Percentiles rank a stretch among this genome's conserved stretches.
Evolutionary conservation across 2,888 invertebrate species (phyloP).

Genomic region (Bugulina stolonifera): DNA sequence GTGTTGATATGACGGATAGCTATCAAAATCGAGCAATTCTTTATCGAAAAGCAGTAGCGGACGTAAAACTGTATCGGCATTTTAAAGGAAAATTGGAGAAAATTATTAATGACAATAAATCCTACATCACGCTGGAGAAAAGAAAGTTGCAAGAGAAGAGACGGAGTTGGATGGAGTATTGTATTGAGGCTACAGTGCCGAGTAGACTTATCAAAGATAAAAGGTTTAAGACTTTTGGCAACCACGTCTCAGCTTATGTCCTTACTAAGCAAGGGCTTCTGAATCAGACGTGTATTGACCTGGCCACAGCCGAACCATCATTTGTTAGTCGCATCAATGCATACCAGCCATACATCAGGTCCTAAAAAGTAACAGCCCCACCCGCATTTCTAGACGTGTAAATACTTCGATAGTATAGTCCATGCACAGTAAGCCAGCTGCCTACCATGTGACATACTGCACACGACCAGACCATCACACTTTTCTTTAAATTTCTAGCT

Average conservation of each 20-base stretch:
- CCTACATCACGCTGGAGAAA: background rate
- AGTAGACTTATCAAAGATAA: background rate
- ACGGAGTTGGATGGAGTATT: background rate
- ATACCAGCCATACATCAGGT: no score
- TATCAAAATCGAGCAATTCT: background rate
- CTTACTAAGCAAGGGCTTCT: background rate
- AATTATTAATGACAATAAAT: background rate
- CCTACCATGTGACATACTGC: no score
- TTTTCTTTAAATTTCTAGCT: no score
- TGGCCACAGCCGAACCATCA: background rate
- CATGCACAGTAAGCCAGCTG: no score
- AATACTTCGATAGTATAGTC: no score
- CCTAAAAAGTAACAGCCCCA: no score
- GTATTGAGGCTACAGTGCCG: background rate
- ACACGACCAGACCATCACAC: no score
- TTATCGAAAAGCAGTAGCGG: background rate
- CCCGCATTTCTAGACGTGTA: no score
- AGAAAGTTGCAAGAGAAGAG: background rate
- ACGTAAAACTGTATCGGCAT: background rate
- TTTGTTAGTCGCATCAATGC: background rate
- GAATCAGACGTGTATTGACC: slow-evolving; percentile 6
- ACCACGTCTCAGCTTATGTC: background rate
- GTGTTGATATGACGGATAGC: background rate
- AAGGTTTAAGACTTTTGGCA: background rate
- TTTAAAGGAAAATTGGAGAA: slow-evolving; percentile 2